phyloP scores from a whole-genome alignment of 1,140 invertebrate genomes.

The Brachionus rotundiformis region DNA sequence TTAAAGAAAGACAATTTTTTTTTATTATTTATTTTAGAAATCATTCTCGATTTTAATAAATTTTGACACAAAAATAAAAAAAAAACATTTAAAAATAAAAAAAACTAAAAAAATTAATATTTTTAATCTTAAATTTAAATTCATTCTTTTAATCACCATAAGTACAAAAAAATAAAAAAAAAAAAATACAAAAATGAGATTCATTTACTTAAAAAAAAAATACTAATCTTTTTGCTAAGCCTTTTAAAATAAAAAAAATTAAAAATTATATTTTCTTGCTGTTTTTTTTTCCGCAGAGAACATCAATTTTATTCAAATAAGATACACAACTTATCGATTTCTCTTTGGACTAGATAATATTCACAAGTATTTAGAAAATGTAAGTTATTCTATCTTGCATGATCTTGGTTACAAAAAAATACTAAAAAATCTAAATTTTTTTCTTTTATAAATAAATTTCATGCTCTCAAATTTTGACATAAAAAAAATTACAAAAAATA shows the following conservation, averaged over 20 bases:
- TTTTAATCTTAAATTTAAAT: not conserved
- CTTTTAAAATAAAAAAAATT: slow-evolving; percentile 5
- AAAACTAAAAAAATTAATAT: not conserved
- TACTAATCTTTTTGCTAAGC: not conserved
- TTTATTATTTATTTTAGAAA: not conserved
- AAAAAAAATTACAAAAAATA: slow-evolving; percentile 38
- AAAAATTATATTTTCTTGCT: not conserved
- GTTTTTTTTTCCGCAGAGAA: not conserved
- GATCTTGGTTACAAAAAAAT: slow-evolving; percentile 9
- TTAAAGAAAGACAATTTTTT: not conserved
- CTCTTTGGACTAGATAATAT: not conserved
- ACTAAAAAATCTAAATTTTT: slow-evolving; percentile 33
- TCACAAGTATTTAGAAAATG: not conserved
- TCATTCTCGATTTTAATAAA: slow-evolving; percentile 1
- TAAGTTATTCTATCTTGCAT: not conserved
- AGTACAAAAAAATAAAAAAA: not conserved
- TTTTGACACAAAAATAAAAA: slow-evolving; percentile 1
- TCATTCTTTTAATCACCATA: not conserved
- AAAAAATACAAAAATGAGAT: not conserved
- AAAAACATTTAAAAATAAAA: not conserved
- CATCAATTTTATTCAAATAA: not conserved
- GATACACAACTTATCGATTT: not conserved
- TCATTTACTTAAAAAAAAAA: slow-evolving; percentile 8
- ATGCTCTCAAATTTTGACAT: slow-evolving; percentile 44
- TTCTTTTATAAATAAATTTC: slow-evolving; percentile 28